Conservation (phyloP, 2,113 vertebrate genomes). For the Bubo bubo region DNA sequence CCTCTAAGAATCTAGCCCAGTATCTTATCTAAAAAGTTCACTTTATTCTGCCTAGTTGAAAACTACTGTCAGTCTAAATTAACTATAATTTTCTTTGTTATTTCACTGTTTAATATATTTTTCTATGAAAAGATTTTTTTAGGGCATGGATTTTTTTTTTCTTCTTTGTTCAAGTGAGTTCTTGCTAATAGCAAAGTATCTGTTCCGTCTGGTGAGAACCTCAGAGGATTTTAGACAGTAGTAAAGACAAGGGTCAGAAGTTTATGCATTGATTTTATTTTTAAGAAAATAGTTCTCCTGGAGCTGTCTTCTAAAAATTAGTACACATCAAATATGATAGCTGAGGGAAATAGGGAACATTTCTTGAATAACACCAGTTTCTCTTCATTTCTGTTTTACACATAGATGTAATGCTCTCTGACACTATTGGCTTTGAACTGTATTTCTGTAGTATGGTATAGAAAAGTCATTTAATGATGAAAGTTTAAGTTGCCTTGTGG, state of each 20-base stretch:
- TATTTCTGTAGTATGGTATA: neutral
- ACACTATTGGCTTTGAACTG: neutral
- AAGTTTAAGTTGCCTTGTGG: neutral
- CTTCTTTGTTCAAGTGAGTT: neutral
- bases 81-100: neutral
- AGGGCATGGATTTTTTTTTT: neutral
- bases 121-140: neutral
- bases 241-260: neutral
- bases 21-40: neutral
- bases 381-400: neutral
- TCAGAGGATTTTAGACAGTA: neutral
- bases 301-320: neutral
- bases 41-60: neutral
- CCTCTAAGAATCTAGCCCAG: neutral
- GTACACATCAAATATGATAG: neutral
- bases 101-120: neutral
- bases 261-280: neutral
- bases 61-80: neutral
- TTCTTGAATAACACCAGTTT: neutral
- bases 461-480: neutral
- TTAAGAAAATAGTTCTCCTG: neutral
- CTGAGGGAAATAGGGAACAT: neutral
- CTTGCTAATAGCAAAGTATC: neutral
- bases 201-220: neutral
- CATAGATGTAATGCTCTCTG: neutral